Conservation (phyloP, 2,113 vertebrate genomes). For the Orcinus orca region DNA sequence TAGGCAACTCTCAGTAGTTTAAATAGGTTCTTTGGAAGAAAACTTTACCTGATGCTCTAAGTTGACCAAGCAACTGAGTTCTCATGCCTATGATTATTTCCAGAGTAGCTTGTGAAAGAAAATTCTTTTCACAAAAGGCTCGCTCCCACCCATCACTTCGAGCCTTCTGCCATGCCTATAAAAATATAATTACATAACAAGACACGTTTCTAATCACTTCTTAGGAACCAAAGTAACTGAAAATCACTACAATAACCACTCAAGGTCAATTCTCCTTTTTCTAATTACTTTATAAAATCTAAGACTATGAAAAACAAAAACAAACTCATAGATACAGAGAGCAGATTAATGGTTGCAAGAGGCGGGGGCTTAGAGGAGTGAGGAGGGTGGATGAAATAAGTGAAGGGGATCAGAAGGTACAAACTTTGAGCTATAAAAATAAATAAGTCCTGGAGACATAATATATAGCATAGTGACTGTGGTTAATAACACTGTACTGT, state of each 20-base stretch:
- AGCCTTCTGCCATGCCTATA: constrained; percentile 96
- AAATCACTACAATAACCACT: constrained; percentile 28
- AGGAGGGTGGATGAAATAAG: background rate
- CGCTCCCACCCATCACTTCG: constrained; percentile 94
- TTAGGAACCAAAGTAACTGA: constrained; percentile 34
- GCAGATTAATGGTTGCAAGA: background rate
- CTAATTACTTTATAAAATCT: constrained; percentile 30
- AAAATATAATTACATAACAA: constrained; percentile 49
- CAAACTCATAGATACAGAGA: background rate
- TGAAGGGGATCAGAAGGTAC: background rate
- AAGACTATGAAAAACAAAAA: background rate
- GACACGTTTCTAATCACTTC: background rate
- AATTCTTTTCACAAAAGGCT: constrained; percentile 96
- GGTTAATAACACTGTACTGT: background rate
- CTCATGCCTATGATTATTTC: constrained; percentile 96
- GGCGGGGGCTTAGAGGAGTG: background rate
- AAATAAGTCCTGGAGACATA: background rate
- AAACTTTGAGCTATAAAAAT: background rate
- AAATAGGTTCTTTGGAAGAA: background rate
- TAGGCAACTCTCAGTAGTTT: background rate
- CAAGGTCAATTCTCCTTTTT: constrained; percentile 13
- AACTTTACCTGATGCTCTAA: constrained; percentile 93
- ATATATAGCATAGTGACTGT: background rate
- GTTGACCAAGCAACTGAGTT: constrained; percentile 94
- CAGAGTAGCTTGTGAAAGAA: constrained; percentile 96